Conservation (phyloP, 2,113 vertebrate genomes). For the Prionailurus bengalensis region DNA sequence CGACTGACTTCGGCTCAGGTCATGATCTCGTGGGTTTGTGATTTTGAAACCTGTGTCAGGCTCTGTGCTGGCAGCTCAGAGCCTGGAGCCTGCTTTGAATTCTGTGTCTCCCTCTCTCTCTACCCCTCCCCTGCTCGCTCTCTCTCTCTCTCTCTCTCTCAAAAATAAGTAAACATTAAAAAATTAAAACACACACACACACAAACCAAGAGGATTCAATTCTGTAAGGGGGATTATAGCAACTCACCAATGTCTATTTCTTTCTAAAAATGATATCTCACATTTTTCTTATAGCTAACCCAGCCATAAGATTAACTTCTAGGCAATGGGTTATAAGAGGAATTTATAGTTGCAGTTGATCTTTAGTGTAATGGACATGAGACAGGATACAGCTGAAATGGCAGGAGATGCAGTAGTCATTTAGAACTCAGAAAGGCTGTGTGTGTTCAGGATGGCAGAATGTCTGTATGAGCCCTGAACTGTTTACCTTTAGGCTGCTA, state of each 20-base stretch:
- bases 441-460: background rate
- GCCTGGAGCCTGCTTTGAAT: too few relatives aligned
- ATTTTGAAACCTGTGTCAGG: too few relatives aligned
- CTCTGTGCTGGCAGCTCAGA: too few relatives aligned
- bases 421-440: background rate
- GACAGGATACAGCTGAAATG: background rate
- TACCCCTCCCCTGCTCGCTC: too few relatives aligned
- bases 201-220: background rate
- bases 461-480: background rate
- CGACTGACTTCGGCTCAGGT: too few relatives aligned
- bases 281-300: background rate
- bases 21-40: too few relatives aligned
- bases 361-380: background rate
- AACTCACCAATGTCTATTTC: background rate
- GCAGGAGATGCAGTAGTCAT: background rate
- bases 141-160: too few relatives aligned
- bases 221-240: background rate
- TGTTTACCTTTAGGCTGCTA: background rate
- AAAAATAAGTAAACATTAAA: background rate
- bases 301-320: slow-evolving; percentile 2
- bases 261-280: slow-evolving; percentile 40
- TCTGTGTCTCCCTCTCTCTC: too few relatives aligned
- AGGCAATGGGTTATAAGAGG: background rate
- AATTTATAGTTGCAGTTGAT: background rate
- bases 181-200: too few relatives aligned